Base-by-base conservation (phyloP, 2,113 vertebrate genomes). In the Columba livia region DNA sequence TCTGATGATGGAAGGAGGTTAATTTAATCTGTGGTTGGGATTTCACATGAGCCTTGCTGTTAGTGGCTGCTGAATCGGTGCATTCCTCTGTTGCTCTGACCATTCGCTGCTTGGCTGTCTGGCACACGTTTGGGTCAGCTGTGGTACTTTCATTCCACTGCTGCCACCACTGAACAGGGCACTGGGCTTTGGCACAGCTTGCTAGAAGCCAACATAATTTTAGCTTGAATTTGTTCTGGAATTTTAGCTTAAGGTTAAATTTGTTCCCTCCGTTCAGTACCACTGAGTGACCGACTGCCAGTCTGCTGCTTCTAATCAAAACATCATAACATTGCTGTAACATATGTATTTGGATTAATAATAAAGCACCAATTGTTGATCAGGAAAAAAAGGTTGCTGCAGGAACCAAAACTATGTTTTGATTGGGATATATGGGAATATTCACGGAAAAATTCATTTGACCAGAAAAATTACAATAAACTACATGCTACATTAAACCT, bases 1-100 rank as follows among this genome's bases (percentile, higher is more conserved):
- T 95, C 75, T 94, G 85, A 87, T 94, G 94, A 86, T 94, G 93
- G 90, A 88, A 93, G 66, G 85, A 96, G 88, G 92, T 92, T 94
- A 90, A 91, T 93, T 93, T 93, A 96, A 96, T 96, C 94, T 96
- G 94, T 95, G 94, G 95, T 94, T 94, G 79, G 84, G 94, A 77
- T 93, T 95, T 94, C 75, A 48, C 79, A 57, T 69, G 83, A 93
- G 88, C 77, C 84, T 96, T 14, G 6, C 93, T 78, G 90, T 92
- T 95, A 94, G 91, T 0, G 1, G 78, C 92, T 95, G 93, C 91
- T 93, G 82, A 95, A 94, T 97, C 87, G 85, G 85, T 93, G 84
- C 91, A 94, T 96, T 97, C 94, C 89, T 93, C 66, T 91, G 2
- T 60, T 89, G n/a, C 79, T 89, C 54, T 83, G 82, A 58, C 79